phyloP scores from a whole-genome alignment of 2,113 vertebrate species.

The Centrocercus urophasianus region DNA sequence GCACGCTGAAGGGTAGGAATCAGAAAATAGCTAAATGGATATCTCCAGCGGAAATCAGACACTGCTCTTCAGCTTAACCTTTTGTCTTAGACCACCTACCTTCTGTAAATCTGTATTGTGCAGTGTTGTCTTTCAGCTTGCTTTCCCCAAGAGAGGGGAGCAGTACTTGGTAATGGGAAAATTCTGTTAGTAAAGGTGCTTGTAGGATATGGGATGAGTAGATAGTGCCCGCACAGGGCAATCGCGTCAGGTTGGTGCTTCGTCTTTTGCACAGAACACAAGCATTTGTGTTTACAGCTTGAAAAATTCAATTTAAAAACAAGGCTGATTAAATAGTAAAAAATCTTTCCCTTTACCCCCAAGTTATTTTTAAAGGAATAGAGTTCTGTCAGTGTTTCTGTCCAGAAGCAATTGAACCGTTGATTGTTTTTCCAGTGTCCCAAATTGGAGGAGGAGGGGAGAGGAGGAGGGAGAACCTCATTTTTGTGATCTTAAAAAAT shows the following conservation, averaged over 20 bases:
- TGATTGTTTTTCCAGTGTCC: not conserved
- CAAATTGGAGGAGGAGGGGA: not conserved
- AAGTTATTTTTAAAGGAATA: not conserved
- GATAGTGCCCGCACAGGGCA: rapidly evolving
- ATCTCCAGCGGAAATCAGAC: not conserved
- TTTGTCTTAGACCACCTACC: constrained; percentile 45
- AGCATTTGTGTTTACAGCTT: not conserved
- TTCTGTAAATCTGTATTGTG: constrained; percentile 9
- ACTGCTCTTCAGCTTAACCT: constrained; percentile 28
- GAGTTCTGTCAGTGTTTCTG: not conserved
- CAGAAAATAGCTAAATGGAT: not conserved
- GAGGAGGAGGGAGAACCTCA: not conserved
- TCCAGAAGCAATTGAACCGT: not conserved
- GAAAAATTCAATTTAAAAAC: not conserved
- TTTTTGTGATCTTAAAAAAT: not conserved
- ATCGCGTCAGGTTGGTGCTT: not conserved
- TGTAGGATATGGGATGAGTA: constrained; percentile 3
- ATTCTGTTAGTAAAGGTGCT: constrained; percentile 47
- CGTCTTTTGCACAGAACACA: not conserved
- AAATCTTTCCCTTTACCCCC: not conserved
- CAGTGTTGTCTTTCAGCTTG: constrained; percentile 10
- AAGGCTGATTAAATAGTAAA: not conserved
- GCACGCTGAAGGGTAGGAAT: not conserved
- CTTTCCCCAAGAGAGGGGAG: constrained; percentile 16
- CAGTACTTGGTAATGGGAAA: not conserved